Evolutionary conservation across 1,140 invertebrate genomes (phyloP), one percentile per base, ranked within the genome.

Genomic region (Matsumurasca onukii): DNA sequence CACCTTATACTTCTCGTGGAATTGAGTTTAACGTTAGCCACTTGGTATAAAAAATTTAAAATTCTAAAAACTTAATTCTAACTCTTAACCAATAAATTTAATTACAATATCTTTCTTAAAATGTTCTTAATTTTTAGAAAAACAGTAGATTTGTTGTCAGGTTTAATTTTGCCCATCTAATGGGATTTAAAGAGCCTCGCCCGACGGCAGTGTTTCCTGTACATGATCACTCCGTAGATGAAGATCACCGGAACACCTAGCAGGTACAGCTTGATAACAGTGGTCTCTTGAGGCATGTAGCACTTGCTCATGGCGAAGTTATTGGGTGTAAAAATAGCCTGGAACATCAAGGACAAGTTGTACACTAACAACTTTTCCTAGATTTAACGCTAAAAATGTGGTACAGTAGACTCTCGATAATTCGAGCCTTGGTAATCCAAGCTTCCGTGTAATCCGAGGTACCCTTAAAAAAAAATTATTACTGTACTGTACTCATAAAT

Each of bases 251-350:
- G 71, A 59, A 70, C 61, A 66, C 80, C 80, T 45, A 81, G 67
- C 39, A 81, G 78, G 75, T 86, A 87, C 66, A 85, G 75, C 59
- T 59, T 76, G 27, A 82, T 82, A 12, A 91, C 85, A 34, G 86
- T 89, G 31, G 80, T 82, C 80, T 92, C 91, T 68, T 82, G 80
- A 66, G 92, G 89, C 84, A 94, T 86, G 72, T 86, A 85, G 78
- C 92, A 94, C 76, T 89, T 90, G 57, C 79, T 80, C 24, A 91
- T 78, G 29, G 83, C 80, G 78, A 87, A 89, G 76, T 91, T 86
- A 74, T 88, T 83, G 17, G 86, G 84, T 24, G 86, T 86, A 70
- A 93, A 84, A 12, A 85, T 79, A 75, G 85, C 86, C 89, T 90
- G 39, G n/a, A 45, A 45, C 9, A 45, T 45, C n/a, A 45, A 45